phyloP scores from a whole-genome alignment of 1,140 invertebrate species.

The Catajapyx aquilonaris region DNA sequence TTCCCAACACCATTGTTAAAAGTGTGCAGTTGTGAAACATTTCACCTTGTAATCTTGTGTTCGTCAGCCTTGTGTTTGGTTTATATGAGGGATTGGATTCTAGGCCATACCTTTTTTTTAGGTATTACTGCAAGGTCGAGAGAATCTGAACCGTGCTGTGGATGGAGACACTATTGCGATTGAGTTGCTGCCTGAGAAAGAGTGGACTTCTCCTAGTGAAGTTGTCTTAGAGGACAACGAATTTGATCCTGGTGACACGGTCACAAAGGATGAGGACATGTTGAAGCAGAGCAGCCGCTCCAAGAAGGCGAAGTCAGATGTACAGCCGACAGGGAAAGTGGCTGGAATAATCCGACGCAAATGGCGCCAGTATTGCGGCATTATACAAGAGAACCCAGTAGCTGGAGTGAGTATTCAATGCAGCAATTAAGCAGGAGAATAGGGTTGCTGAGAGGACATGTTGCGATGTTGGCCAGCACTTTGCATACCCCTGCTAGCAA shows the following conservation, averaged over 20 bases:
- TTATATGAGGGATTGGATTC: too few relatives aligned
- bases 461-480: too few relatives aligned
- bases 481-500: too few relatives aligned
- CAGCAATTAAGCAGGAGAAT: too few relatives aligned
- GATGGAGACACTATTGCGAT: slow-evolving; percentile 89
- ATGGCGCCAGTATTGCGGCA: slow-evolving; percentile 93
- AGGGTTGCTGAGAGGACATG: background rate
- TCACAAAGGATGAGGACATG: slow-evolving; percentile 9
- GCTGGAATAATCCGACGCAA: slow-evolving; percentile 91
- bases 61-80: too few relatives aligned
- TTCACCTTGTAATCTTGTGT: too few relatives aligned
- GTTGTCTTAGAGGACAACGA: slow-evolving; percentile 54
- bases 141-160: slow-evolving; percentile 79
- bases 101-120: slow-evolving; percentile 20
- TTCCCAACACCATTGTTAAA: too few relatives aligned
- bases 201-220: slow-evolving; percentile 67
- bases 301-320: slow-evolving; percentile 20
- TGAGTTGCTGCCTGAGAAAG: slow-evolving; percentile 64
- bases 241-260: slow-evolving; percentile 29
- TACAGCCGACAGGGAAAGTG: slow-evolving; percentile 61
- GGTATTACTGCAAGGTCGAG: slow-evolving; percentile 74
- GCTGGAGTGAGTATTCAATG: slow-evolving; percentile 41
- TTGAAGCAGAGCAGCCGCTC: slow-evolving; percentile 16
- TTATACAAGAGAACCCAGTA: slow-evolving; percentile 56
- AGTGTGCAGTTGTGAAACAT: too few relatives aligned